Conservation (phyloP, 64 coral and sea anemone genomes). For the Platygyra sinensis region DNA sequence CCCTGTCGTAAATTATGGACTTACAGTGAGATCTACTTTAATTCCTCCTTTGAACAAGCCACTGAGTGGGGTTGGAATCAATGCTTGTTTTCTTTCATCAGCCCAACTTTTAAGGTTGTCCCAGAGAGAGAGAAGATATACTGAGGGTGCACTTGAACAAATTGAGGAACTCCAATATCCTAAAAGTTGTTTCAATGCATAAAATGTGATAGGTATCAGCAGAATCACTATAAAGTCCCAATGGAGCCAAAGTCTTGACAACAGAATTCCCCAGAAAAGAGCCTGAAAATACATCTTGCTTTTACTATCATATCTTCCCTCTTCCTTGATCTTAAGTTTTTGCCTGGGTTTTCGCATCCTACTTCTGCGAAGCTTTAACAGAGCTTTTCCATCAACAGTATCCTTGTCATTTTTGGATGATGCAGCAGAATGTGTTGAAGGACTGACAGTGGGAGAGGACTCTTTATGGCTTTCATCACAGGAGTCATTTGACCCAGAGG, state of each 20-base stretch:
- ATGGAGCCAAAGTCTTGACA: constrained; percentile 79
- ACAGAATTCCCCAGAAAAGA: constrained; percentile 91
- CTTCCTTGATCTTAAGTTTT: constrained; percentile 67
- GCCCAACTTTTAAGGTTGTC: constrained; percentile 70
- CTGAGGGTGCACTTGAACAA: constrained; percentile 37
- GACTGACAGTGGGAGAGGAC: background rate
- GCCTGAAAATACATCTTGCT: constrained; percentile 86
- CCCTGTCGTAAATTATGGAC: background rate
- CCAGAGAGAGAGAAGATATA: constrained; percentile 3
- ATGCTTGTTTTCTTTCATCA: constrained; percentile 75
- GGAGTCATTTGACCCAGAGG: constrained; percentile 69
- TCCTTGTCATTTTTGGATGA: constrained; percentile 29
- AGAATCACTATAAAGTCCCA: constrained; percentile 78
- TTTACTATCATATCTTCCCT: constrained; percentile 30
- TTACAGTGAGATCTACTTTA: constrained; percentile 88
- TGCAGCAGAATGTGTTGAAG: background rate
- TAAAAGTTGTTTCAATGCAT: constrained; percentile 68
- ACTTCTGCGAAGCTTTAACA: constrained; percentile 33
- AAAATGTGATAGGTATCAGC: constrained; percentile 80
- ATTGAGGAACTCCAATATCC: constrained; percentile 69
- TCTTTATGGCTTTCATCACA: constrained; percentile 40
- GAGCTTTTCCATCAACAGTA: constrained; percentile 29
- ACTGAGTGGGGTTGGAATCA: constrained; percentile 84
- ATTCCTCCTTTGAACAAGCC: constrained; percentile 83
- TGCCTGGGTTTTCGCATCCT: background rate